These are phyloP conservation scores for Hemiscyllium ocellatum DNA, from an alignment of 2,113 vertebrate genomes.

Conservation along the genomic window DNA sequence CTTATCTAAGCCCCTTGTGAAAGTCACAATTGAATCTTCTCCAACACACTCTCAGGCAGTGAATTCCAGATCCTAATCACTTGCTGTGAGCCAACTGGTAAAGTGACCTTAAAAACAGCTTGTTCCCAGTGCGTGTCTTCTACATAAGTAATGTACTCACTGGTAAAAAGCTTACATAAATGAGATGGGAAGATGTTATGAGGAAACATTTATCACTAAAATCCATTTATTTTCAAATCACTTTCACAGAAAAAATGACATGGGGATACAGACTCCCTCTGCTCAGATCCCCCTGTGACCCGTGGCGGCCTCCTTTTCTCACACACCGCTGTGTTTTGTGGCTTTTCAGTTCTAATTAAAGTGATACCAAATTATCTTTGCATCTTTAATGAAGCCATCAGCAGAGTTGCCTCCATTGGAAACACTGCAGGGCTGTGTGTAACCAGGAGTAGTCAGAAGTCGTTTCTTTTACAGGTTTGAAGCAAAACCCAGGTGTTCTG, in stretches of 20 bases:
- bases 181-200: not conserved
- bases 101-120: not conserved
- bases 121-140: not conserved
- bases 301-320: not conserved
- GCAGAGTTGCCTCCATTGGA: not conserved
- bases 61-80: not conserved
- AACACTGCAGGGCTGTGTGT: not conserved
- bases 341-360: not conserved
- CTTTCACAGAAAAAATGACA: not conserved
- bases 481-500: not conserved
- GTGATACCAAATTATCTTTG: not conserved
- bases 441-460: not conserved
- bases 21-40: not conserved
- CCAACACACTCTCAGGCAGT: not conserved
- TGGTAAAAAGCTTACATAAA: not conserved
- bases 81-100: not conserved
- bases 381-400: slow-evolving; percentile 19
- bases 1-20: not conserved
- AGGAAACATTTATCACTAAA: not conserved
- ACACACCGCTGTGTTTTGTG: not conserved
- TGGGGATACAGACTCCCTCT: not conserved
- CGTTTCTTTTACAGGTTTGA: not conserved
- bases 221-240: not conserved
- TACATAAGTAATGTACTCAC: not conserved
- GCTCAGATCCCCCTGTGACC: too few species aligned